Percentiles rank a stretch among this genome's conserved stretches.
These are phyloP conservation scores for Xylocampa areola DNA, from an alignment of 2,888 invertebrate species.

Conservation along the genomic window DNA sequence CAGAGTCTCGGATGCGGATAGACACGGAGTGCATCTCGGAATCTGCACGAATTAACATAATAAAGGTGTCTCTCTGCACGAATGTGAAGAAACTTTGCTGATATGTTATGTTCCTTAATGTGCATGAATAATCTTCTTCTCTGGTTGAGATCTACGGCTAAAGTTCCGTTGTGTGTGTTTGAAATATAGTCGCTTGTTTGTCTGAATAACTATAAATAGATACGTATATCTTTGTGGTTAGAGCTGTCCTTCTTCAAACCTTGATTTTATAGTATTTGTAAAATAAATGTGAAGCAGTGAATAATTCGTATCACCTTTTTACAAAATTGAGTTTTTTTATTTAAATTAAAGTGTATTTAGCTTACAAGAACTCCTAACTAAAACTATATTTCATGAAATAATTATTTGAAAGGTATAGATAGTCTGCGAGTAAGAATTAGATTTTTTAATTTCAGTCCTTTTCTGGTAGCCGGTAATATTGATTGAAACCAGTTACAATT, in stretches of 20 bases:
- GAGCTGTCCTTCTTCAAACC: too few relatives aligned
- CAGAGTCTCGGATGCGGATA: conserved; percentile 18
- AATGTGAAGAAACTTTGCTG: conserved; percentile 21
- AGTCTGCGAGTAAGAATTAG: too few relatives aligned
- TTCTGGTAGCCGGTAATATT: conserved; percentile 26
- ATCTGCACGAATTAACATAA: conserved; percentile 56
- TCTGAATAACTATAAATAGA: too few relatives aligned
- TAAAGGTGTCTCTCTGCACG: conserved; percentile 45
- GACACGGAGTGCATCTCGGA: conserved; percentile 40
- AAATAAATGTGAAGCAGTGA: too few relatives aligned
- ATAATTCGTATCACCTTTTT: too few relatives aligned
- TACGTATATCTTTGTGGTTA: too few relatives aligned
- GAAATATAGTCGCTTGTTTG: conserved; percentile 2
- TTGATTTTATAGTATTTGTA: too few relatives aligned
- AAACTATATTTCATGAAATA: conserved; percentile 7
- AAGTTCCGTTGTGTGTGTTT: conserved; percentile 9
- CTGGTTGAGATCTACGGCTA: too few relatives aligned
- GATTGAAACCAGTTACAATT: conserved; percentile 26
- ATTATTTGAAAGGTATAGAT: too few relatives aligned
- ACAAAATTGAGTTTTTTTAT: too few relatives aligned
- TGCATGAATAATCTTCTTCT: conserved; percentile 22
- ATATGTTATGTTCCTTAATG: conserved; percentile 19
- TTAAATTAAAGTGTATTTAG: too few relatives aligned
- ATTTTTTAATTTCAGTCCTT: conserved; percentile 35
- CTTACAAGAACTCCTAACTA: too few relatives aligned